A percentile compares a stretch with the other conserved stretches of the same genome.
These are phyloP conservation scores for Cantharis flavilabris DNA, from an alignment of 2,888 invertebrate species.

Conservation along the genomic window DNA sequence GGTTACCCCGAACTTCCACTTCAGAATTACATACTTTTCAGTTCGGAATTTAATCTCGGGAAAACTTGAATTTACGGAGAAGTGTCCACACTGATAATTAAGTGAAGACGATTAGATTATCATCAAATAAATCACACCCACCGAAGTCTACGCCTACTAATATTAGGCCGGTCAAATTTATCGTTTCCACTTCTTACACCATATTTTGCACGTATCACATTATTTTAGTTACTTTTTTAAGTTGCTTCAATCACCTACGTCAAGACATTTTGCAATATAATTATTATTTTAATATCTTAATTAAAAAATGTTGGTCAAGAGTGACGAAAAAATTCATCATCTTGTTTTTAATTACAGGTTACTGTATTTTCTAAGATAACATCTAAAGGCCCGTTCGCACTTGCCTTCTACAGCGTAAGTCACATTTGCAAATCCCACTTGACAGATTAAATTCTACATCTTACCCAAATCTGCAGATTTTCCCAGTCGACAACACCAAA, in stretches of 20 bases:
- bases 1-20: neutral
- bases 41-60: slow-evolving; percentile 31
- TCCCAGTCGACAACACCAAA: neutral
- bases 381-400: neutral
- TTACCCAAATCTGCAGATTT: too few relatives aligned
- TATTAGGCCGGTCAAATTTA: slow-evolving; percentile 24
- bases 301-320: neutral
- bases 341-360: neutral
- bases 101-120: slow-evolving; percentile 37
- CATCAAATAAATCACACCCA: slow-evolving; percentile 46
- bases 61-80: slow-evolving; percentile 26
- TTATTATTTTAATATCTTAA: neutral
- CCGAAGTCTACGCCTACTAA: slow-evolving; percentile 40
- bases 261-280: neutral
- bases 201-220: neutral
- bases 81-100: slow-evolving; percentile 40
- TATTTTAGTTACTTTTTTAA: neutral
- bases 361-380: neutral
- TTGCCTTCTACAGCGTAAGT: neutral
- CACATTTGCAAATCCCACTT: neutral
- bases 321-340: neutral
- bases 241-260: neutral
- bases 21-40: neutral
- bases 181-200: neutral
- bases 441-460: neutral